Evolutionary conservation across 1,140 invertebrate species (phyloP).

Genomic region (Condylostylus longicornis): DNA sequence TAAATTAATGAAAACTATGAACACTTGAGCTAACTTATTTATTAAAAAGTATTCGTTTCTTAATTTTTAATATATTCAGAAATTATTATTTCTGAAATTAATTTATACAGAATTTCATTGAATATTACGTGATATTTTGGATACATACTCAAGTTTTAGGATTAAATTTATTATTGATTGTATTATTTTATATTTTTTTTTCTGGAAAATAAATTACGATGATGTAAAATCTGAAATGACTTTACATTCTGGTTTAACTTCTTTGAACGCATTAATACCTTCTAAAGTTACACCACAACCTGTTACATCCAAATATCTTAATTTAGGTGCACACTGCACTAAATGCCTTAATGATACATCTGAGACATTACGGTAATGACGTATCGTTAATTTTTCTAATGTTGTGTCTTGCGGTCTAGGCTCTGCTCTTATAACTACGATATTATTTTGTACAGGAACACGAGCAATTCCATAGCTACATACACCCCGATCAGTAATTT

Average conservation of each 20-base stretch:
- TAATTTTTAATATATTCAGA: too few species aligned
- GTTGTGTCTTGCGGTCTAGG: constrained; percentile 22
- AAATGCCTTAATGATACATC: constrained; percentile 46
- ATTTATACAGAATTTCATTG: too few species aligned
- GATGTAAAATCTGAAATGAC: constrained; percentile 37
- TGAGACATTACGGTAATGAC: constrained; percentile 46
- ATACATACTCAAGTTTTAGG: too few species aligned
- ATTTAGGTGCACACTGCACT: constrained; percentile 38
- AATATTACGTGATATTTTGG: too few species aligned
- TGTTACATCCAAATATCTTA: constrained; percentile 44
- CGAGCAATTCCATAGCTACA: constrained; percentile 23
- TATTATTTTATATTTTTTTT: too few species aligned
- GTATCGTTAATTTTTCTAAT: constrained; percentile 30
- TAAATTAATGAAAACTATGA: too few species aligned
- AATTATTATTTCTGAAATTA: too few species aligned
- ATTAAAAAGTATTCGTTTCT: too few species aligned
- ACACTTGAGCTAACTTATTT: too few species aligned
- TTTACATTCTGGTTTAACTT: constrained; percentile 34
- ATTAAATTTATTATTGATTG: too few species aligned
- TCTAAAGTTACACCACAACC: constrained; percentile 40
- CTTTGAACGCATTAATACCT: constrained; percentile 40
- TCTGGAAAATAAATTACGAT: too few species aligned
- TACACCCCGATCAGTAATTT: constrained; percentile 25
- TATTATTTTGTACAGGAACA: constrained; percentile 20
- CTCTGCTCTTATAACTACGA: constrained; percentile 27